Conservation (phyloP, 1,140 invertebrate species). For the Leptinotarsa lineolata region DNA sequence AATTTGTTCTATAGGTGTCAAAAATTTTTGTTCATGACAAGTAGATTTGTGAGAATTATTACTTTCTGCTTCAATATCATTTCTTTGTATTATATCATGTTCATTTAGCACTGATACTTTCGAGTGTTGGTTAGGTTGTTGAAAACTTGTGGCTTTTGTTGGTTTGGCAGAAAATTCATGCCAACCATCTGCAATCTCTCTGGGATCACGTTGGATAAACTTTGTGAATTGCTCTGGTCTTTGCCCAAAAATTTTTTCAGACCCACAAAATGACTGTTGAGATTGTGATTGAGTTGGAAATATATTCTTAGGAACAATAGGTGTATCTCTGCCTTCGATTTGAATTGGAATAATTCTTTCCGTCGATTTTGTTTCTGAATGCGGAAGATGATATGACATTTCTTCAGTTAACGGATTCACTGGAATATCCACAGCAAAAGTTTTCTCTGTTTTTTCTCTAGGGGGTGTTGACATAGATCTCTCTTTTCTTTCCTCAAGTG, state of each 20-base stretch:
- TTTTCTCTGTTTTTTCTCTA: slow-evolving; percentile 28
- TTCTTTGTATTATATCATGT: slow-evolving; percentile 36
- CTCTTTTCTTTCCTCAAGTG: slow-evolving; percentile 63
- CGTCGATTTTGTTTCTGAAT: slow-evolving; percentile 52
- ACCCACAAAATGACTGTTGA: slow-evolving; percentile 24
- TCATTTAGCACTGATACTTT: slow-evolving; percentile 54
- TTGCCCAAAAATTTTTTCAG: slow-evolving; percentile 42
- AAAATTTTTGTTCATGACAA: slow-evolving; percentile 59
- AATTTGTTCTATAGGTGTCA: slow-evolving; percentile 77
- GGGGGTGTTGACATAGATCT: slow-evolving; percentile 75
- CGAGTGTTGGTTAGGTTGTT: slow-evolving; percentile 54
- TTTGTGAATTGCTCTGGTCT: slow-evolving; percentile 34
- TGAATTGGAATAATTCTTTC: slow-evolving; percentile 86
- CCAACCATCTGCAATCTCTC: not conserved
- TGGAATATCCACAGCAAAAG: slow-evolving; percentile 59
- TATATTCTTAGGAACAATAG: slow-evolving; percentile 66
- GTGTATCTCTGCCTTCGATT: slow-evolving; percentile 79
- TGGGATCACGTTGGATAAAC: not conserved
- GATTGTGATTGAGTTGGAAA: slow-evolving; percentile 40
- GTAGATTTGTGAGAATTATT: slow-evolving; percentile 44
- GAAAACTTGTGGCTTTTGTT: slow-evolving; percentile 31
- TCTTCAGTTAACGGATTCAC: slow-evolving; percentile 56
- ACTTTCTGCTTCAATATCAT: slow-evolving; percentile 44
- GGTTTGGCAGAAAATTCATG: slow-evolving; percentile 34
- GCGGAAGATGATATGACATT: slow-evolving; percentile 39